Percentiles rank a stretch among this genome's conserved stretches.
Evolutionary conservation across 2,888 invertebrate genomes (phyloP).

Genomic region (Meteorus cinctellus): DNA sequence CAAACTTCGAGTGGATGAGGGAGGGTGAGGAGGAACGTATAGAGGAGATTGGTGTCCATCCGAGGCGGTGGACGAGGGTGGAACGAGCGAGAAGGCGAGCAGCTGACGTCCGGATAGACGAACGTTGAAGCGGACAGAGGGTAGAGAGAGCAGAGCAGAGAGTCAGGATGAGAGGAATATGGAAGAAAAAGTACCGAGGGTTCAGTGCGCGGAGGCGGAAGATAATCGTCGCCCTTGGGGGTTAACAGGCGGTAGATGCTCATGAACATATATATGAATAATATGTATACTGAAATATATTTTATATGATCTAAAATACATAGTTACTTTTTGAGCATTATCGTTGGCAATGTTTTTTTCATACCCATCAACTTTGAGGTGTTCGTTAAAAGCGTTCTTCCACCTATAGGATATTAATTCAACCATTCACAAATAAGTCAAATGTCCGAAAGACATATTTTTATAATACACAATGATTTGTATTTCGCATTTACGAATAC

Average conservation of each 20-base stretch:
- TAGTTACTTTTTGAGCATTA: background rate
- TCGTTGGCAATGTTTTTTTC: background rate
- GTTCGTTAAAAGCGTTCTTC: background rate
- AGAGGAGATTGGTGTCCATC: slow-evolving; percentile 37
- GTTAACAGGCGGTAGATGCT: slow-evolving; percentile 30
- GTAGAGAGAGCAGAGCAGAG: slow-evolving; percentile 68
- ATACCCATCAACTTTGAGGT: background rate
- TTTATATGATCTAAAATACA: background rate
- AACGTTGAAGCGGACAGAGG: slow-evolving; percentile 54
- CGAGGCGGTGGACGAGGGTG: slow-evolving; percentile 54
- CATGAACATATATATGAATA: slow-evolving; percentile 48
- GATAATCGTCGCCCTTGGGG: slow-evolving; percentile 72
- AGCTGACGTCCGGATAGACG: slow-evolving; percentile 55
- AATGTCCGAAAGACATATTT: background rate
- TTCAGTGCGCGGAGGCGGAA: slow-evolving; percentile 78
- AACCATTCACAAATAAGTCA: background rate
- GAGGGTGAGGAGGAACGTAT: background rate
- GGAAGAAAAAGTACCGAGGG: slow-evolving; percentile 66
- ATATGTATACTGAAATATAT: slow-evolving; percentile 2
- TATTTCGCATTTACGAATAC: background rate
- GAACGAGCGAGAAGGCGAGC: slow-evolving; percentile 63
- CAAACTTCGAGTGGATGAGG: background rate
- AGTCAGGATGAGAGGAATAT: slow-evolving; percentile 62
- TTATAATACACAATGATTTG: slow-evolving; percentile 44
- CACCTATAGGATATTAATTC: background rate